Percentiles rank a stretch among this genome's conserved stretches.
These are phyloP conservation scores for Neolamprologus modestus DNA, from an alignment of 2,113 vertebrate species.

Conservation along the genomic window DNA sequence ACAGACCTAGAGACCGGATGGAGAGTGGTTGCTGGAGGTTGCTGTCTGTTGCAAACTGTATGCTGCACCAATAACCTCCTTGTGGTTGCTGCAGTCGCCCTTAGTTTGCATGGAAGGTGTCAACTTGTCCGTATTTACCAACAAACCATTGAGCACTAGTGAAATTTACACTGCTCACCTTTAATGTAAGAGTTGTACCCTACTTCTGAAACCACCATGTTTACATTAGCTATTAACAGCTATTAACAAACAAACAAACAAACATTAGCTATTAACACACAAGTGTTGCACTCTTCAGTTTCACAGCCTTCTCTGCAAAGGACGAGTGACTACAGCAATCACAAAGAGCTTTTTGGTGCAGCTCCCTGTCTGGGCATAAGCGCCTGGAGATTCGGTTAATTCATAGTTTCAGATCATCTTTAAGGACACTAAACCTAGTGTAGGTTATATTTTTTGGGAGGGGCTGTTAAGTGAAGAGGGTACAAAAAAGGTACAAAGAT, in stretches of 20 bases:
- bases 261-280: background rate
- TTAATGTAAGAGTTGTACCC: background rate
- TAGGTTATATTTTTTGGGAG: background rate
- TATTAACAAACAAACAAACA: too few relatives aligned
- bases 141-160: background rate
- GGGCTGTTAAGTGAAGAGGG: background rate
- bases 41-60: background rate
- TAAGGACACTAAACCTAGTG: background rate
- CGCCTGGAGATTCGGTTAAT: background rate
- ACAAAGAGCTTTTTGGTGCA: background rate
- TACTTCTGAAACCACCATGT: background rate
- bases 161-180: background rate
- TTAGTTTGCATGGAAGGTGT: background rate
- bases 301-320: background rate
- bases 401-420: background rate
- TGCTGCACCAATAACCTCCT: background rate
- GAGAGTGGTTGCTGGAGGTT: background rate
- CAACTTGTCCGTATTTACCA: background rate
- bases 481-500: background rate
- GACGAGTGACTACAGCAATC: background rate
- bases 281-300: background rate
- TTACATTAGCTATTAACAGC: background rate
- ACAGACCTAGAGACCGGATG: background rate
- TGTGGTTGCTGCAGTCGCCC: background rate
- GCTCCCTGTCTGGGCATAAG: background rate